phyloP scores from a whole-genome alignment of 2,113 vertebrate genomes.

The Manacus vitellinus region DNA sequence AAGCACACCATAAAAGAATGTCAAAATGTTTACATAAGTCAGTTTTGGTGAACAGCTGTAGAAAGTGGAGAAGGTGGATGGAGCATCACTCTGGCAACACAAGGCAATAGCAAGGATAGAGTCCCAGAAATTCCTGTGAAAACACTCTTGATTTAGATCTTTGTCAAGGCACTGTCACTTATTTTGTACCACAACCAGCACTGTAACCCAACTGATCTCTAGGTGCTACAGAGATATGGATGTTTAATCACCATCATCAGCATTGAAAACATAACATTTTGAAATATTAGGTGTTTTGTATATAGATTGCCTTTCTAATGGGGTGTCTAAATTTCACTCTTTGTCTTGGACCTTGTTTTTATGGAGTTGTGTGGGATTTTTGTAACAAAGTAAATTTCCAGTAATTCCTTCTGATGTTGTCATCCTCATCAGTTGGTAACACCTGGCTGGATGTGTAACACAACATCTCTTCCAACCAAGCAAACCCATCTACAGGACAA shows the following conservation, averaged over 20 bases:
- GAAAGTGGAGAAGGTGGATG: not conserved
- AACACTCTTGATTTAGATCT: not conserved
- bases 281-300: constrained; percentile 38
- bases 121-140: not conserved
- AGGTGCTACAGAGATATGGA: constrained; percentile 10
- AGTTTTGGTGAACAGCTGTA: not conserved
- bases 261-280: not conserved
- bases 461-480: not conserved
- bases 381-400: not conserved
- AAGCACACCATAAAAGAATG: not conserved
- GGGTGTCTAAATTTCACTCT: not conserved
- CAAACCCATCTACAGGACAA: not conserved
- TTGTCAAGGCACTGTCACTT: not conserved
- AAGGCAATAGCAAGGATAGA: not conserved
- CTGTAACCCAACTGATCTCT: constrained; percentile 10
- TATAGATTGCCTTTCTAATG: constrained; percentile 26
- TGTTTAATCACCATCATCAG: constrained; percentile 43
- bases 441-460: constrained; percentile 18
- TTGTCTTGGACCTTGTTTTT: constrained; percentile 8
- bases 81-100: not conserved
- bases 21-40: not conserved
- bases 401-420: constrained; percentile 41
- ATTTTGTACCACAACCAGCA: not conserved
- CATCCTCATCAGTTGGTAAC: constrained; percentile 4
- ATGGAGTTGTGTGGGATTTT: not conserved